Percentiles rank a stretch among this genome's conserved stretches.
phyloP scores from a whole-genome alignment of 2,113 vertebrate genomes.

The Lagopus muta region DNA sequence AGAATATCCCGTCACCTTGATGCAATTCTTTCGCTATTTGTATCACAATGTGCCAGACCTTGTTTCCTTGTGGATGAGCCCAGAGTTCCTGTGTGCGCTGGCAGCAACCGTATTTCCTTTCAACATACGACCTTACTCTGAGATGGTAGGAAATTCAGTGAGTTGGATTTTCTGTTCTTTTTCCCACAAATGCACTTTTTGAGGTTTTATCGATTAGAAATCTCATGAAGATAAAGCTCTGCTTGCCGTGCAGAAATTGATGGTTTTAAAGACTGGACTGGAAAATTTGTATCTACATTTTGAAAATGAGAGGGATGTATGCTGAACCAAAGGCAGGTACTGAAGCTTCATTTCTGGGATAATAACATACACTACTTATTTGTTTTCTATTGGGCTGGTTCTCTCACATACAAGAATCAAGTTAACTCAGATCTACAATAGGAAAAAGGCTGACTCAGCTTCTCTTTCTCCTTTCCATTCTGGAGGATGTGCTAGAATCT shows the following conservation, averaged over 20 bases:
- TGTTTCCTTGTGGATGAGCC: slow-evolving; percentile 93
- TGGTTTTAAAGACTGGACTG: background rate
- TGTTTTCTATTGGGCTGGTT: background rate
- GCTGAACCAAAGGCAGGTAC: background rate
- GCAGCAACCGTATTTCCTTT: slow-evolving; percentile 95
- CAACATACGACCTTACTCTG: slow-evolving; percentile 97
- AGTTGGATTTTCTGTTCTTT: background rate
- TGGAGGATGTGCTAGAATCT: background rate
- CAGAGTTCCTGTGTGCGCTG: slow-evolving; percentile 94
- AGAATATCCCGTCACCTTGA: slow-evolving; percentile 96
- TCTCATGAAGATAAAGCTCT: background rate
- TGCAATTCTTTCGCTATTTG: slow-evolving; percentile 98
- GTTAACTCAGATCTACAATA: background rate
- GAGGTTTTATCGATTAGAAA: background rate
- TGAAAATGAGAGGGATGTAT: background rate
- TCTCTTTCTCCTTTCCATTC: background rate
- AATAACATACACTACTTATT: background rate
- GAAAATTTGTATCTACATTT: background rate
- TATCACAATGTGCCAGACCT: slow-evolving; percentile 97
- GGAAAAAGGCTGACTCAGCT: background rate
- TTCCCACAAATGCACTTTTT: background rate
- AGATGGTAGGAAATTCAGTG: slow-evolving; percentile 85
- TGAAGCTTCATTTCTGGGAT: background rate
- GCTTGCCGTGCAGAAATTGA: background rate
- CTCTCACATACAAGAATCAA: background rate